Conservation (phyloP, 2,797 vertebrate genomes). For the Sorex maritimensis region DNA sequence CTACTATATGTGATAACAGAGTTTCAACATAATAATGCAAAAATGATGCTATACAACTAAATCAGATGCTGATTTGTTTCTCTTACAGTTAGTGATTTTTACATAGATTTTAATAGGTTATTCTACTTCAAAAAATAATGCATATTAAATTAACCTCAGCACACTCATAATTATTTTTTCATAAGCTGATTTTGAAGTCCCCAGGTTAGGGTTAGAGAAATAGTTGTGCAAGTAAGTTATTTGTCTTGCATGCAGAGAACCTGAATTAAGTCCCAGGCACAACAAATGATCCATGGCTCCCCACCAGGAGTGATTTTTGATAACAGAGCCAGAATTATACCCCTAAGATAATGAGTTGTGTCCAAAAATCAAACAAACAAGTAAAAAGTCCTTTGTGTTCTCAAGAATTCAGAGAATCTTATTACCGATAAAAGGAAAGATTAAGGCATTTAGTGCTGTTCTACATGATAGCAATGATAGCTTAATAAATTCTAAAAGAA, state of each 20-base stretch:
- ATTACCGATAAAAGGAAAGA: neutral
- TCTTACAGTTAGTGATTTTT: constrained; percentile 10
- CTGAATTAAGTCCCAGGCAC: too few relatives aligned
- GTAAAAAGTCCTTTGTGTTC: neutral
- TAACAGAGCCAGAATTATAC: too few relatives aligned
- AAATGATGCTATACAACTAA: neutral
- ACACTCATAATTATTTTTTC: neutral
- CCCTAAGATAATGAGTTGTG: too few relatives aligned
- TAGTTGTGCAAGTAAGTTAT: too few relatives aligned
- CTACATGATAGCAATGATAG: neutral
- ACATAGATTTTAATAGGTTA: neutral
- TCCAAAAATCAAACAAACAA: too few relatives aligned
- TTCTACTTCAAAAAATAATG: neutral
- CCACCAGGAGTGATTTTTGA: too few relatives aligned
- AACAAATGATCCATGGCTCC: too few relatives aligned
- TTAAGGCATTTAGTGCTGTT: neutral
- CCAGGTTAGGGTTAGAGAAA: too few relatives aligned
- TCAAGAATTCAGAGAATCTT: neutral
- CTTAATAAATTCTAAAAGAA: constrained; percentile 45
- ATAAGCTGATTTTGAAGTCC: neutral
- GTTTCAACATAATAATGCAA: neutral
- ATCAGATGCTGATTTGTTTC: neutral
- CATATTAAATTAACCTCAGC: neutral
- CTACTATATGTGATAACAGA: neutral
- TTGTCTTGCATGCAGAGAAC: too few relatives aligned